Evolutionary conservation across 2,888 invertebrate species (phyloP).

Genomic region (Agrochola macilenta): DNA sequence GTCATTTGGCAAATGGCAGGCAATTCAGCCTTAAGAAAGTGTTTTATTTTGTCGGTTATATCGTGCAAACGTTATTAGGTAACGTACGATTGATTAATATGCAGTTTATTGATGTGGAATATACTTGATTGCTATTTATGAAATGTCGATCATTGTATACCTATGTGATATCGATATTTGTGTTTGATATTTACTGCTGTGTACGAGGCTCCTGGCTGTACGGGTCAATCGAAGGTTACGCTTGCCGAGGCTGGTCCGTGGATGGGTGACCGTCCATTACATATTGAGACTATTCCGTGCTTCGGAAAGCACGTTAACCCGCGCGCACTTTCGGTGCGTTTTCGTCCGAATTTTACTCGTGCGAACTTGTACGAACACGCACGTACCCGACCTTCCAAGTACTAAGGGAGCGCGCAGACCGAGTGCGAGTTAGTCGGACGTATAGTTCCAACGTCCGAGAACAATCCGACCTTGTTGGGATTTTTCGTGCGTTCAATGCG

Average conservation of each 20-base stretch:
- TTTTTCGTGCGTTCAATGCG: too few relatives aligned
- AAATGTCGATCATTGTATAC: background rate
- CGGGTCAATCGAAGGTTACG: background rate
- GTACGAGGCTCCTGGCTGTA: background rate
- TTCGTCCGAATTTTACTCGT: too few relatives aligned
- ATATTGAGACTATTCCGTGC: background rate
- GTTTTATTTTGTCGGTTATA: background rate
- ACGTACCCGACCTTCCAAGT: too few relatives aligned
- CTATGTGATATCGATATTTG: too few relatives aligned
- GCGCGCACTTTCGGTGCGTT: too few relatives aligned
- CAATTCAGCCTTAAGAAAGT: background rate
- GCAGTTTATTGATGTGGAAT: background rate
- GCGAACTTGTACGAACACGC: too few relatives aligned
- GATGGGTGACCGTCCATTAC: background rate
- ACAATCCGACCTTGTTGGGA: too few relatives aligned
- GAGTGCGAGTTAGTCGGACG: too few relatives aligned
- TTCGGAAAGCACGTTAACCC: background rate
- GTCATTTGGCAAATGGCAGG: conserved; percentile 44
- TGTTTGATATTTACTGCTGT: background rate
- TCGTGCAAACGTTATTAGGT: conserved; percentile 4
- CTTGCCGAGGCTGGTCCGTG: too few relatives aligned
- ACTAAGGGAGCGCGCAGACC: too few relatives aligned
- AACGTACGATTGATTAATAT: background rate
- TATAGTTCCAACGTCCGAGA: too few relatives aligned
- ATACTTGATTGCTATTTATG: background rate